Conservation (phyloP, 2,888 invertebrate species). For the Hyppa rectilinea region DNA sequence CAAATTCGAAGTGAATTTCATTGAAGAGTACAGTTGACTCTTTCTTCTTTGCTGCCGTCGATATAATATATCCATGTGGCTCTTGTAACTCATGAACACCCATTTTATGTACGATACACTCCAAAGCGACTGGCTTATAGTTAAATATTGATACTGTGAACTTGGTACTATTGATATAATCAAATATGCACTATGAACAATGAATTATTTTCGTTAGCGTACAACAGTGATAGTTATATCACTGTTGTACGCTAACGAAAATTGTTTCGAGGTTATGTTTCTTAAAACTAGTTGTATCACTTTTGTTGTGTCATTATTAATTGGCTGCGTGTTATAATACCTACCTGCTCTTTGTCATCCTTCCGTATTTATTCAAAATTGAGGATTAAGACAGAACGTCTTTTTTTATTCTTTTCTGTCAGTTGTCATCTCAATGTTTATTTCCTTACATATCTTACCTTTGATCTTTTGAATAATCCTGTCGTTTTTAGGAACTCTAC, state of each 20-base stretch:
- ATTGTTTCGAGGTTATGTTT: not conserved
- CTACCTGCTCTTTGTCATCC: no score
- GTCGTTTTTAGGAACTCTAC: not conserved
- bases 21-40: no score
- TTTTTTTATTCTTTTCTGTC: not conserved
- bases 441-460: no score
- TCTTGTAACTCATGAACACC: not conserved
- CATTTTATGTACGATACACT: not conserved
- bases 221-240: not conserved
- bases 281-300: conserved; percentile 7
- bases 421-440: not conserved
- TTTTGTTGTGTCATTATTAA: conserved; percentile 9
- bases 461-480: not conserved
- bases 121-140: not conserved
- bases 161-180: not conserved
- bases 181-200: conserved; percentile 6
- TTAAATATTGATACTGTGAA: conserved; percentile 1
- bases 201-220: conserved; percentile 1
- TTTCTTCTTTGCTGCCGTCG: no score
- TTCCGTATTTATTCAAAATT: not conserved
- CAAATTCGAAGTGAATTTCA: no score
- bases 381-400: not conserved
- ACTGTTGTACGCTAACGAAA: no score
- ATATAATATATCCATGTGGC: not conserved
- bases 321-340: conserved; percentile 7